These are phyloP conservation scores for Dendrolimus kikuchii DNA, from an alignment of 1,140 invertebrate genomes.

Conservation along the genomic window DNA sequence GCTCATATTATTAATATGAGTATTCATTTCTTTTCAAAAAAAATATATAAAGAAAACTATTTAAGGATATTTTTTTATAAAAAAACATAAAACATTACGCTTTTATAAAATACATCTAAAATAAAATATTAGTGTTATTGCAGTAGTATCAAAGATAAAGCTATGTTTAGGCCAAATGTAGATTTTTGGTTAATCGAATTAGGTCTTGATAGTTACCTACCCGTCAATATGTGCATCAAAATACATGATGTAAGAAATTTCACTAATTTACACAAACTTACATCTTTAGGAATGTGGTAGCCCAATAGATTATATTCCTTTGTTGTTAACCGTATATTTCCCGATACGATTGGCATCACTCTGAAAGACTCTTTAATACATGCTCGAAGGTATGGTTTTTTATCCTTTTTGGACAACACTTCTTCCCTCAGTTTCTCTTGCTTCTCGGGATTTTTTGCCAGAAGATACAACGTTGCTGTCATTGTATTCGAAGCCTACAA, in stretches of 20 bases:
- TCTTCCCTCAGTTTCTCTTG: slow-evolving; percentile 81
- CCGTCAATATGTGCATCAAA: not conserved
- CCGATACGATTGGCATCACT: slow-evolving; percentile 70
- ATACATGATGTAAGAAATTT: slow-evolving; percentile 18
- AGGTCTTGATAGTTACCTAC: too few species aligned
- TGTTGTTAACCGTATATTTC: slow-evolving; percentile 63
- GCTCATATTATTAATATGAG: too few species aligned
- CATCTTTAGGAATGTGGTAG: slow-evolving; percentile 75
- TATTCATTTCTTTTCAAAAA: too few species aligned
- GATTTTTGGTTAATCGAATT: too few species aligned
- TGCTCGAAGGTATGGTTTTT: slow-evolving; percentile 76
- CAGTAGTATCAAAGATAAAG: too few species aligned
- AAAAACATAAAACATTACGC: too few species aligned
- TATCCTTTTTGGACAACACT: slow-evolving; percentile 49
- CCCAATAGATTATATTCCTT: slow-evolving; percentile 73
- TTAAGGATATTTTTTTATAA: too few species aligned
- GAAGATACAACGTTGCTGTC: slow-evolving; percentile 72
- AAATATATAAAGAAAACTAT: too few species aligned
- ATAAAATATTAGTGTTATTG: too few species aligned
- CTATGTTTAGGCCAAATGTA: too few species aligned
- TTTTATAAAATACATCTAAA: too few species aligned
- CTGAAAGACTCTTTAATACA: slow-evolving; percentile 78
- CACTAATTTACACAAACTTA: slow-evolving; percentile 79
- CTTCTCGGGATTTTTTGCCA: slow-evolving; percentile 75
- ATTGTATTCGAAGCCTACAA: slow-evolving; percentile 49